Percentiles rank a stretch among this genome's conserved stretches.
Evolutionary conservation across 1,140 invertebrate genomes (phyloP).

Genomic region (Drosophila paulistorum): DNA sequence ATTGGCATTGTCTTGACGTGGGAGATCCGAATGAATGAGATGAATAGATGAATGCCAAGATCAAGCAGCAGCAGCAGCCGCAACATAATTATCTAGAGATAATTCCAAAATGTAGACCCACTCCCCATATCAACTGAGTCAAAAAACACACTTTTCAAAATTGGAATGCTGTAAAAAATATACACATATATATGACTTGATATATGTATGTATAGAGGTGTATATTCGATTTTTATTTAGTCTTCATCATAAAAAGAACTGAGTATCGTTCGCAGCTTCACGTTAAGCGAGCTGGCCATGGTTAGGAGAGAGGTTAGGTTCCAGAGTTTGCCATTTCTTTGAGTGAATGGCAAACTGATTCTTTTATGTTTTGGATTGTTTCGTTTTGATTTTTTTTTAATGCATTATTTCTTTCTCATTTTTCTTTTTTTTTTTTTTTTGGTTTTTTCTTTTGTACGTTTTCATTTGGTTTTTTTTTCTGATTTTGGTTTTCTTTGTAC

Average conservation of each 20-base stretch:
- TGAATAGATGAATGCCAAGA: slow-evolving; percentile 46
- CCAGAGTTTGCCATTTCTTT: slow-evolving; percentile 26
- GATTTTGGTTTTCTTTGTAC: slow-evolving; percentile 68
- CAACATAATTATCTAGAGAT: not conserved
- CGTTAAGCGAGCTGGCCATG: slow-evolving; percentile 54
- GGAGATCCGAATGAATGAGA: not conserved
- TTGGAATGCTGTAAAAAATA: slow-evolving; percentile 78
- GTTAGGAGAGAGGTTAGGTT: slow-evolving; percentile 41
- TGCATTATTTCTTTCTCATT: slow-evolving; percentile 28
- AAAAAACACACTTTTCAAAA: slow-evolving; percentile 33
- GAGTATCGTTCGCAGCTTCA: not conserved
- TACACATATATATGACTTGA: slow-evolving; percentile 52
- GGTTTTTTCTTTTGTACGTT: slow-evolving; percentile 36
- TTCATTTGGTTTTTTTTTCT: slow-evolving; percentile 49
- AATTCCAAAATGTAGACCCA: not conserved
- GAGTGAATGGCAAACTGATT: slow-evolving; percentile 16
- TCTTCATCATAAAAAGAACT: slow-evolving; percentile 55
- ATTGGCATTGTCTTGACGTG: slow-evolving; percentile 13
- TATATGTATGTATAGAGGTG: slow-evolving; percentile 45
- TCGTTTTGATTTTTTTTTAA: slow-evolving; percentile 21
- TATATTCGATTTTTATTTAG: slow-evolving; percentile 75
- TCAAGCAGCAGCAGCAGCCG: not conserved
- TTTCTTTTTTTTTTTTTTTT: slow-evolving; percentile 39
- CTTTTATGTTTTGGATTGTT: slow-evolving; percentile 26
- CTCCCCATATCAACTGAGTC: not conserved